A percentile compares a stretch with the other conserved stretches of the same genome.
phyloP scores from a whole-genome alignment of 2,888 invertebrate species.

The Ophioninae sp. region DNA sequence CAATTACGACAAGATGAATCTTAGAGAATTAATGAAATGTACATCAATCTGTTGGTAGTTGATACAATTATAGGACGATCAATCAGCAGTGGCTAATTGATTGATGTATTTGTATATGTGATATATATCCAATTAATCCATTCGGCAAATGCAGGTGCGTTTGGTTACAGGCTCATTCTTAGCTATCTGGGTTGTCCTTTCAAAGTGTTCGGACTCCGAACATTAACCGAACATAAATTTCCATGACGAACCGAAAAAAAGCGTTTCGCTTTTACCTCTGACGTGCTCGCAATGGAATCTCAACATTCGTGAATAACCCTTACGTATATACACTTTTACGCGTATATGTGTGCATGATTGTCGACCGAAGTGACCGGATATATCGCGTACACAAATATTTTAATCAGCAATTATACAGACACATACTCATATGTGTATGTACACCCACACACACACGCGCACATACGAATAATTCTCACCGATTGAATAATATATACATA shows the following conservation, averaged over 20 bases:
- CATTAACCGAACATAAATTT: neutral
- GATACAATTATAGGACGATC: neutral
- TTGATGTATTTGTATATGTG: constrained; percentile 15
- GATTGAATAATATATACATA: constrained; percentile 9
- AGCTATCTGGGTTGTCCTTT: neutral
- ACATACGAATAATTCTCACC: neutral
- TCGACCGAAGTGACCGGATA: neutral
- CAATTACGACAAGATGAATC: constrained; percentile 69
- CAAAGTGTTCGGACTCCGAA: neutral
- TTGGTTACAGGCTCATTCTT: neutral
- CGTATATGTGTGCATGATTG: constrained; percentile 1
- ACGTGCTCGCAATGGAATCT: neutral
- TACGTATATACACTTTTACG: constrained; percentile 11
- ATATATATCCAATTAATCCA: constrained; percentile 3
- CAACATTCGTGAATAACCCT: neutral
- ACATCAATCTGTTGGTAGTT: constrained; percentile 68
- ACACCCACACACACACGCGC: neutral
- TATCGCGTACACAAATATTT: neutral
- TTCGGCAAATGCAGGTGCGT: neutral
- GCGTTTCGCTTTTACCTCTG: neutral
- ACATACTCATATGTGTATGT: neutral
- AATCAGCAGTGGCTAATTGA: neutral
- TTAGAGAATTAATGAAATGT: constrained; percentile 74
- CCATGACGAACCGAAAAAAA: neutral
- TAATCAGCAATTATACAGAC: neutral